Conservation (phyloP, 30 jellyfish, hydroid and myxozoan genomes). For the Mastigias papua region DNA sequence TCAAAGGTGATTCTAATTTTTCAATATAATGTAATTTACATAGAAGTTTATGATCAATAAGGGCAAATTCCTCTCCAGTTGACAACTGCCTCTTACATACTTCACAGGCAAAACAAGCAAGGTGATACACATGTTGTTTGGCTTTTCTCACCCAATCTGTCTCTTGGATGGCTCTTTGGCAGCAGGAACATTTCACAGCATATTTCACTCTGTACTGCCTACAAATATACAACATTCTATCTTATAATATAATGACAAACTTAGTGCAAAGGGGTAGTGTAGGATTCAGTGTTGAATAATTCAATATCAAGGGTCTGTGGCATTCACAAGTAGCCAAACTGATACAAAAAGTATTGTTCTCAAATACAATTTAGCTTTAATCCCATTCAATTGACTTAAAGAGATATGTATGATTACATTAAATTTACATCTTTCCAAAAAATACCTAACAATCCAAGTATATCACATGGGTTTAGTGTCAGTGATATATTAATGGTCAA, state of each 20-base stretch:
- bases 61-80: slow-evolving; percentile 98
- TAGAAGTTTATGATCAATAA: slow-evolving; percentile 80
- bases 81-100: slow-evolving; percentile 94
- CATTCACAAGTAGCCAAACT: too few species aligned
- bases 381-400: too few species aligned
- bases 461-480: too few species aligned
- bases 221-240: not conserved
- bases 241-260: not conserved
- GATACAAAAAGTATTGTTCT: too few species aligned
- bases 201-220: slow-evolving; percentile 74
- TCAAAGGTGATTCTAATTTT: slow-evolving; percentile 85
- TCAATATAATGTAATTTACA: slow-evolving; percentile 95
- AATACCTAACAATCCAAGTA: too few species aligned
- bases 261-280: too few species aligned
- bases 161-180: slow-evolving; percentile 89
- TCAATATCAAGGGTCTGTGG: too few species aligned
- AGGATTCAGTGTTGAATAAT: too few species aligned
- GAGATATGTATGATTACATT: too few species aligned
- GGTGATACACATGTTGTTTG: slow-evolving; percentile 88
- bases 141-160: slow-evolving; percentile 97
- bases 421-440: too few species aligned
- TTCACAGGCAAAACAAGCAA: slow-evolving; percentile 98
- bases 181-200: slow-evolving; percentile 89
- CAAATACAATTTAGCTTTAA: too few species aligned
- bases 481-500: too few species aligned